Base-by-base conservation (phyloP, 2,888 invertebrate species). In the Synergus gifuensis region DNA sequence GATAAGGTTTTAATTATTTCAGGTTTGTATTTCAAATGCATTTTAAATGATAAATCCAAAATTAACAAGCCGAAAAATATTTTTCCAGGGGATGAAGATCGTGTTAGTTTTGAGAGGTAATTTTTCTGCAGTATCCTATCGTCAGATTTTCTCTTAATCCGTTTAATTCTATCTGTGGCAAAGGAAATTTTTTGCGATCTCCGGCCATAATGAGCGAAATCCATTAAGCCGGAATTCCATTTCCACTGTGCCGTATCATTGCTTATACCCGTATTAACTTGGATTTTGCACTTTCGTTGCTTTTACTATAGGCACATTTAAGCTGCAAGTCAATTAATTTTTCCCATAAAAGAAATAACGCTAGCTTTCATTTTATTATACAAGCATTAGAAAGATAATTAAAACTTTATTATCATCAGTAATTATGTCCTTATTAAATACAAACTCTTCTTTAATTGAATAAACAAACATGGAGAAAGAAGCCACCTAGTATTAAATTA, bases 71-170 rank as follows among this genome's bases (percentile, higher is more conserved):
- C 7, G 16, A 36, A 49, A 49, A 73, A 54, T n/a, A n/a, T 40
- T 73, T 73, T 73, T 58, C n/a, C 36, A 16, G 49, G 0, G 36
- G 7, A 73, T 54, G 36, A 73, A 54, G 12, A 36, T 54, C 54
- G 18, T 62, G 1, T 62, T 22, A 22, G 49, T 0, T 5, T 54
- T 36, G 36, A 73, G 54, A 73, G n/a, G n/a, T 36, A 73, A 73
- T 54, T 73, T 54, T 73, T 73, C 40, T 54, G 49, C 14, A 73
- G 36, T 16, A 73, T 49, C 49, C 36, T 54, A 54, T 28, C 36
- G n/a, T 36, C n/a, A 73, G 49, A 73, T 73, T 54, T 73, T 36
- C 54, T 73, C 73, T 73, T 73, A 73, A 73, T 73, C 54, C n/a
- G 49, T 73, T 73, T 54, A 54, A 73, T 54, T 36, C 73, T 73